phyloP scores from a whole-genome alignment of 64 coral and sea anemone genomes.

The Orbicella faveolata region DNA sequence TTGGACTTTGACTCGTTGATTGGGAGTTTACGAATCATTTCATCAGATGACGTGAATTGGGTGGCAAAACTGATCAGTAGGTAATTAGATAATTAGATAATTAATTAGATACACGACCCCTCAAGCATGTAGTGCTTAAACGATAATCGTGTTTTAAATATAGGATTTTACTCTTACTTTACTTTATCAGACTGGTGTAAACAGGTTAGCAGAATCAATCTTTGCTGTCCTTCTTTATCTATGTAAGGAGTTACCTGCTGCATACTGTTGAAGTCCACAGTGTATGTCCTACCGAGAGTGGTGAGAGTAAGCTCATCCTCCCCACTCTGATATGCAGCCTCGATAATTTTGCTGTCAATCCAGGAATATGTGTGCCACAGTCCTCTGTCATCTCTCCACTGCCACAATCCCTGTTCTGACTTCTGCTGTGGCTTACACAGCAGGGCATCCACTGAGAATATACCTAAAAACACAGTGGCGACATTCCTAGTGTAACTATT shows the following conservation, averaged over 20 bases:
- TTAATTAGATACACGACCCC: too few relatives aligned
- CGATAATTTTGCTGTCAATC: conserved; percentile 99
- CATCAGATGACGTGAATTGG: too few relatives aligned
- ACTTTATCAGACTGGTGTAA: too few relatives aligned
- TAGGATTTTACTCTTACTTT: too few relatives aligned
- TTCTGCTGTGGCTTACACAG: conserved; percentile 79
- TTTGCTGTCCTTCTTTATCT: too few relatives aligned
- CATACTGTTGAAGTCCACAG: conserved; percentile 97
- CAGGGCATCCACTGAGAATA: conserved; percentile 88
- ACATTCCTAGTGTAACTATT: not conserved
- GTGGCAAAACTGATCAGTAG: too few relatives aligned
- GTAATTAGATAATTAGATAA: too few relatives aligned
- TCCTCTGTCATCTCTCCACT: conserved; percentile 95
- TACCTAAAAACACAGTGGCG: conserved; percentile 33
- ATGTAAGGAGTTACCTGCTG: conserved; percentile 68
- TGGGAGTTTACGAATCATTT: too few relatives aligned
- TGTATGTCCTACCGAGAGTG: conserved; percentile 95
- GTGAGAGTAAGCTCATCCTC: conserved; percentile 93
- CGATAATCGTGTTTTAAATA: too few relatives aligned
- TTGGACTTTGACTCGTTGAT: too few relatives aligned
- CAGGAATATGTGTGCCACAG: conserved; percentile 98
- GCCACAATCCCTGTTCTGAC: conserved; percentile 92
- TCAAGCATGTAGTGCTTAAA: too few relatives aligned
- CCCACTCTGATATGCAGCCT: conserved; percentile 94
- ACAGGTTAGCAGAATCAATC: too few relatives aligned